Evolutionary conservation across 2,113 vertebrate genomes (phyloP).

Genomic region (Amblyopsis rosae): DNA sequence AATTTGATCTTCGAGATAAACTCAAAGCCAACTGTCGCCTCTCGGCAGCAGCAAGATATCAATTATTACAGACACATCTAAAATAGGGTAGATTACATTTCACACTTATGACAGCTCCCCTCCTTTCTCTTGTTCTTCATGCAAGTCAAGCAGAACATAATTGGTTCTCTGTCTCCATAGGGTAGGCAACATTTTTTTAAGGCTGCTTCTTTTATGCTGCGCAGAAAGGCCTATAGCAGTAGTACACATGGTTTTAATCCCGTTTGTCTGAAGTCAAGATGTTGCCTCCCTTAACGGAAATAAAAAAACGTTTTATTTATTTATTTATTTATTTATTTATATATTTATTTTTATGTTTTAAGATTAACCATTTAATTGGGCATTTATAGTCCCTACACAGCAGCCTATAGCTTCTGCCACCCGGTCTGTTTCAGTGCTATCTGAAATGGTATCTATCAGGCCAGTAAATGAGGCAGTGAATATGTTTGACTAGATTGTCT

Average conservation of each 20-base stretch:
- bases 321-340: too few species aligned
- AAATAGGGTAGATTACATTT: slow-evolving; percentile 60
- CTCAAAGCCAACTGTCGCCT: slow-evolving; percentile 43
- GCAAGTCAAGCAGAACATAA: slow-evolving; percentile 23
- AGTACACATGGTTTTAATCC: slow-evolving; percentile 21
- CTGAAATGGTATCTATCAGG: slow-evolving; percentile 6
- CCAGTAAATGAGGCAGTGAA: slow-evolving; percentile 35
- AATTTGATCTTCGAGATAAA: slow-evolving; percentile 58
- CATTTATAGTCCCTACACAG: not conserved
- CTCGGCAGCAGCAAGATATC: slow-evolving; percentile 40
- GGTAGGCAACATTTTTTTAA: slow-evolving; percentile 16
- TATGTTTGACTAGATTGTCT: slow-evolving; percentile 17
- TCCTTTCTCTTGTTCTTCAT: not conserved
- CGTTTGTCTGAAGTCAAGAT: slow-evolving; percentile 18
- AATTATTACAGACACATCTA: slow-evolving; percentile 53
- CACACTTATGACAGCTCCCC: slow-evolving; percentile 33
- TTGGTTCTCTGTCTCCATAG: slow-evolving; percentile 23
- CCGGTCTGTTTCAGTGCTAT: not conserved
- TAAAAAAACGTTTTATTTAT: slow-evolving; percentile 16
- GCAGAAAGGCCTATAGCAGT: slow-evolving; percentile 26
- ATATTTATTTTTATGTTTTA: too few species aligned
- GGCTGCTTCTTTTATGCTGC: slow-evolving; percentile 29
- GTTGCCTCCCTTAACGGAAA: not conserved
- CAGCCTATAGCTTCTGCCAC: too few species aligned
- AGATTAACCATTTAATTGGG: not conserved